Percentiles rank a stretch among this genome's conserved stretches.
Evolutionary conservation across 2,113 vertebrate species (phyloP).

Genomic region (Pica pica): DNA sequence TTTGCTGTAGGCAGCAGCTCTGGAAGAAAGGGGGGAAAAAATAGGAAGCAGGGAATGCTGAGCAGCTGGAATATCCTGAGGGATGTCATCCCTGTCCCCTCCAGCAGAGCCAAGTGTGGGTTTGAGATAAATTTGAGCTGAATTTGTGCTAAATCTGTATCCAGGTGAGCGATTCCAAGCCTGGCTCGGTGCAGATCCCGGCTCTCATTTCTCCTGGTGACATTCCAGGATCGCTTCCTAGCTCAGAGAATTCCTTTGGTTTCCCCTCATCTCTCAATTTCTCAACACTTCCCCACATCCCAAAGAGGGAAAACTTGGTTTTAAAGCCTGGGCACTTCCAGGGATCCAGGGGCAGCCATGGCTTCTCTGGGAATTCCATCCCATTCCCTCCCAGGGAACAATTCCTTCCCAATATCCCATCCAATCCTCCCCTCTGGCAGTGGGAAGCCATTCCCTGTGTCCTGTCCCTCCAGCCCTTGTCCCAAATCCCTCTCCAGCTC

Average conservation of each 20-base stretch:
- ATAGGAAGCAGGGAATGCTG: background rate
- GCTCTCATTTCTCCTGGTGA: fast-evolving
- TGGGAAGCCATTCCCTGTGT: too few species aligned
- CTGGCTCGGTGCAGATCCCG: background rate
- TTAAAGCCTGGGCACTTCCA: background rate
- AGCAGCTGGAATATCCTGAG: fast-evolving
- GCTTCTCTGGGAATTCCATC: too few species aligned
- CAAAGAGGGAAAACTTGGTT: background rate
- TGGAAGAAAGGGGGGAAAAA: background rate
- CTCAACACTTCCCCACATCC: fast-evolving
- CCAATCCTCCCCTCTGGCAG: too few species aligned
- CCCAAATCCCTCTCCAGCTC: too few species aligned
- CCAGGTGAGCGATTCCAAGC: background rate
- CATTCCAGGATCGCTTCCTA: background rate
- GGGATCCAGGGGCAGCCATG: too few species aligned
- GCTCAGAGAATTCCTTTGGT: fast-evolving
- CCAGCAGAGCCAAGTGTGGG: background rate
- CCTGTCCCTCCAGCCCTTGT: too few species aligned
- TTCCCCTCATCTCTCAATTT: background rate
- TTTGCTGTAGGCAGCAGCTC: slow-evolving; percentile 95
- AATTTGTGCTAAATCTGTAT: background rate
- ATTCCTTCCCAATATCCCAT: too few species aligned
- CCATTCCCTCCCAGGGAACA: too few species aligned
- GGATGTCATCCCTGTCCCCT: background rate
- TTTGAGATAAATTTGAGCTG: background rate